Conservation (phyloP, 92 coral and sea anemone species). For the Epizoanthus ramosus region DNA sequence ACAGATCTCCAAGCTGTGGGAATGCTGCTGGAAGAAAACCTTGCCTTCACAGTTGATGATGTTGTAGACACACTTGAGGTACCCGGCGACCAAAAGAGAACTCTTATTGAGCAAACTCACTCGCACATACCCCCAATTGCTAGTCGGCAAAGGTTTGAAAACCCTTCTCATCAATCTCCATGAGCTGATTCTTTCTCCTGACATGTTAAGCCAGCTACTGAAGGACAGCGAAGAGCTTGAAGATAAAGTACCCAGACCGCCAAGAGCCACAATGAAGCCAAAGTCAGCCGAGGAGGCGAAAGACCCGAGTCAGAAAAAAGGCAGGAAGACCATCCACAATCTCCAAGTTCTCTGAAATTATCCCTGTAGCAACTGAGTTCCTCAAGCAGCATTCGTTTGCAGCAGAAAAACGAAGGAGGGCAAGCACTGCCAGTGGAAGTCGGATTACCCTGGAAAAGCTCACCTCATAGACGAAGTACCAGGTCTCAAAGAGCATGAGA, state of each 20-base stretch:
- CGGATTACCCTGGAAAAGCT: slow-evolving; percentile 48
- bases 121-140: background rate
- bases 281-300: background rate
- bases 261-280: no score
- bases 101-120: no score
- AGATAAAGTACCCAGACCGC: no score
- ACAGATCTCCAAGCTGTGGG: background rate
- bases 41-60: background rate
- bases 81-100: no score
- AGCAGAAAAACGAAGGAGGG: slow-evolving; percentile 42
- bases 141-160: background rate
- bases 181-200: slow-evolving; percentile 23
- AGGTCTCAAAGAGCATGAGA: slow-evolving; percentile 28
- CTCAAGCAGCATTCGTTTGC: slow-evolving; percentile 51
- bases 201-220: slow-evolving; percentile 8
- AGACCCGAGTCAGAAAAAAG: background rate
- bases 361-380: slow-evolving; percentile 28
- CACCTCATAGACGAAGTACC: slow-evolving; percentile 29
- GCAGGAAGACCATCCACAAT: slow-evolving; percentile 31
- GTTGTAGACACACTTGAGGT: background rate
- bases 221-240: background rate
- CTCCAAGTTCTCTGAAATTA: slow-evolving; percentile 32
- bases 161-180: slow-evolving; percentile 22
- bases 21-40: slow-evolving; percentile 9
- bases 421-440: slow-evolving; percentile 37